Conservation (phyloP, 2,888 invertebrate species). For the Tenthredo amoena region DNA sequence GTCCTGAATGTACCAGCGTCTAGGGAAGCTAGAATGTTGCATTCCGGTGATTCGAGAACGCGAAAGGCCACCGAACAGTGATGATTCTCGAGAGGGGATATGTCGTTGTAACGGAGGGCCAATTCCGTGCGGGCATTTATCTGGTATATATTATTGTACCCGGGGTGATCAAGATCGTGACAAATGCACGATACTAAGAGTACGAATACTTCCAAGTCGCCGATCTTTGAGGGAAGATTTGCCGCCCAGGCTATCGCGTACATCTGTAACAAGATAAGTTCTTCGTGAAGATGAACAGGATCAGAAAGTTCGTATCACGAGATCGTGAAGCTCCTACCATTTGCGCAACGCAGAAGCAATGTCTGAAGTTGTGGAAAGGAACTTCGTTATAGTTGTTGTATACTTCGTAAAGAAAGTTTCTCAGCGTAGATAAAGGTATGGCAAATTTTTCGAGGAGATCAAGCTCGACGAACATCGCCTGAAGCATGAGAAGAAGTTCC, state of each 20-base stretch:
- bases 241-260: constrained; percentile 89
- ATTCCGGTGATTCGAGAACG: constrained; percentile 88
- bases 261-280: constrained; percentile 81
- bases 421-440: constrained; percentile 85
- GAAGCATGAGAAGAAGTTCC: constrained; percentile 87
- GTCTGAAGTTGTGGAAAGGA: constrained; percentile 93
- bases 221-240: constrained; percentile 85
- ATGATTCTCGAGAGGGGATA: constrained; percentile 92
- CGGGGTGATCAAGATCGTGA: constrained; percentile 90
- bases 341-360: constrained; percentile 93
- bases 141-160: constrained; percentile 89
- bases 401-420: constrained; percentile 87
- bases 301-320: background rate
- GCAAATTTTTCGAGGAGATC: constrained; percentile 87
- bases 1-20: constrained; percentile 82
- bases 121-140: constrained; percentile 92
- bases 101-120: constrained; percentile 91
- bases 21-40: constrained; percentile 88
- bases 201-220: constrained; percentile 88
- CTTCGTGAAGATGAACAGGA: background rate
- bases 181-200: constrained; percentile 89
- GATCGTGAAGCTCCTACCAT: constrained; percentile 82
- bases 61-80: constrained; percentile 92
- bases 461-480: constrained; percentile 91
- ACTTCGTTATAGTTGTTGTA: constrained; percentile 92